These are phyloP conservation scores for Chirona hameri DNA, from an alignment of 2,888 invertebrate genomes.

Conservation along the genomic window DNA sequence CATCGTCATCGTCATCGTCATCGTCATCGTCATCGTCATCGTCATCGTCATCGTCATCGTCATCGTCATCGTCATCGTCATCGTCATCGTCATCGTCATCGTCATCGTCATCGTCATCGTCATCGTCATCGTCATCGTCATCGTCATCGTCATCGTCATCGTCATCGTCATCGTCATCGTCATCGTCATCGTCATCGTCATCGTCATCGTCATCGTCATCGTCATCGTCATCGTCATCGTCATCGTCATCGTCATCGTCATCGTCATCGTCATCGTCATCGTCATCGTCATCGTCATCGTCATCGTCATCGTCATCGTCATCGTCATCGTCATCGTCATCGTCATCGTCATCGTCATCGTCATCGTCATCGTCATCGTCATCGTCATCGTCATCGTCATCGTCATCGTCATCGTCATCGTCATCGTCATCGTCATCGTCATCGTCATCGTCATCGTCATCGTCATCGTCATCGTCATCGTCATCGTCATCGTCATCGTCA, in stretches of 20 bases:
- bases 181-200: conserved; percentile 6
- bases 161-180: not conserved
- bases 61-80: conserved; percentile 6
- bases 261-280: conserved; percentile 1
- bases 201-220: not conserved
- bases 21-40: not conserved
- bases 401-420: not conserved
- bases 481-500: conserved; percentile 1
- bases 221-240: not conserved
- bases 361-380: conserved; percentile 6
- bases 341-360: not conserved
- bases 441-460: conserved; percentile 1
- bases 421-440: conserved; percentile 6
- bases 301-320: conserved; percentile 1
- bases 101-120: not conserved
- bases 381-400: not conserved
- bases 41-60: not conserved
- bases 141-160: conserved; percentile 1
- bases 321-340: conserved; percentile 1
- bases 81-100: conserved; percentile 1
- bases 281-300: not conserved
- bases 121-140: conserved; percentile 1
- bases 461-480: not conserved
- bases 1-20: conserved; percentile 6
- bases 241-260: conserved; percentile 6